Conservation (phyloP, 2,888 invertebrate species). For the Rhaphigaster nebulosa region DNA sequence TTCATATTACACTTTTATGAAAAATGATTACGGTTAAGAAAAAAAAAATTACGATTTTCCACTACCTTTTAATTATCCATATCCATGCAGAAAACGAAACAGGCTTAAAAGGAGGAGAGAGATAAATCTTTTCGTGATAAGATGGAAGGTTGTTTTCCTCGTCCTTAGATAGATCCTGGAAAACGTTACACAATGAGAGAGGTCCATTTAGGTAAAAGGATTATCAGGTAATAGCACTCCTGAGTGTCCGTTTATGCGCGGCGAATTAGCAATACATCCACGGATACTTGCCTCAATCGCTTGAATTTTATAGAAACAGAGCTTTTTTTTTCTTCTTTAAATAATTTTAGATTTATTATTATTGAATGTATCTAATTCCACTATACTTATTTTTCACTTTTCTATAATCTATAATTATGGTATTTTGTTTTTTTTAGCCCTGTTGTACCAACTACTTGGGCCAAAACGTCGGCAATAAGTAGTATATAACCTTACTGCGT, state of each 20-base stretch:
- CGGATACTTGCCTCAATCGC: neutral
- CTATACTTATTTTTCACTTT: too few relatives aligned
- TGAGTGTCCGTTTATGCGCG: neutral
- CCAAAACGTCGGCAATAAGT: too few relatives aligned
- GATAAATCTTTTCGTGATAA: slow-evolving; percentile 13
- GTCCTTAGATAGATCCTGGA: neutral
- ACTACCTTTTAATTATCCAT: neutral
- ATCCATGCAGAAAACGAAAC: too few relatives aligned
- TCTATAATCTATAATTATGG: too few relatives aligned
- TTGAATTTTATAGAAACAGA: neutral
- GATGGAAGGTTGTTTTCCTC: slow-evolving; percentile 33
- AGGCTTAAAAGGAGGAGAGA: neutral
- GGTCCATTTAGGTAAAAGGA: slow-evolving; percentile 27
- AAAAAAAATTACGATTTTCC: neutral
- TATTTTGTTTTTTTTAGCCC: too few relatives aligned
- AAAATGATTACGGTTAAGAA: neutral
- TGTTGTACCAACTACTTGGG: too few relatives aligned
- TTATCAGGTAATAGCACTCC: neutral
- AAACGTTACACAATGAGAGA: slow-evolving; percentile 18
- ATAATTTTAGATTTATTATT: neutral
- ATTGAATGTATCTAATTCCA: too few relatives aligned
- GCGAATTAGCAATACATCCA: neutral
- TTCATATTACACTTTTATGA: neutral
- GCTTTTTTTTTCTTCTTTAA: neutral
- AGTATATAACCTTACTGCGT: too few relatives aligned